Evolutionary conservation across 2,888 invertebrate species (phyloP), one percentile per base, ranked within the genome.

Genomic region (Gandaritis pyraliata): DNA sequence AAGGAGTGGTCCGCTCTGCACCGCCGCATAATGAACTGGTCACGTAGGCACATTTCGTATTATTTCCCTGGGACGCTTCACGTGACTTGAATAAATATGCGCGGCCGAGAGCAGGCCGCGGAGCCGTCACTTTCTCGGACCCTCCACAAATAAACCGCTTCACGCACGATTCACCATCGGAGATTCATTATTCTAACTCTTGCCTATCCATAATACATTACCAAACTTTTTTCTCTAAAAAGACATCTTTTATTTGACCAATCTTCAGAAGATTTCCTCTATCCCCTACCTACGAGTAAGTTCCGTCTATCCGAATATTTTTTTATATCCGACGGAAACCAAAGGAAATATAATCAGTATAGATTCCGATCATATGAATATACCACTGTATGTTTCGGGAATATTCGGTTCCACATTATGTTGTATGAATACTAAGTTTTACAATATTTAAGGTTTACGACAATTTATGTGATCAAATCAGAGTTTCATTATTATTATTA

Each of bases 1-100:
- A 81, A 85, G 84, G 82, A 80, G 78, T 80, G 71, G 78, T 72
- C 72, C 73, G 75, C 76, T 81, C 81, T 84, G 82, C 83, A 84
- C 76, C 81, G 85, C 87, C 87, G 87, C 90, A 90, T 88, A 91
- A 90, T 89, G 91, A 90, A 88, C 90, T 83, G 88, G 91, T 92
- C 92, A 93, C 92, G 92, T 93, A 90, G 86, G 83, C 88, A 87
- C 91, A 93, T 92, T 92, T 90, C 92, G 90, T 91, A 92, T 92
- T 92, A 92, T 93, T 92, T 92, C 89, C 88, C 87, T 87, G 86
- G 90, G 91, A 89, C 89, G 86, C 81, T 81, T 86, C 90, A 84
- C 91, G 92, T 90, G 91, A 91, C 92, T 81, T 80, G 91, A 91
- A 91, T 91, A 90, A 90, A 87, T 82, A 80, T 79, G 78, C 76